Conservation (phyloP, 1,140 invertebrate genomes). For the Leptoteleia sp. region DNA sequence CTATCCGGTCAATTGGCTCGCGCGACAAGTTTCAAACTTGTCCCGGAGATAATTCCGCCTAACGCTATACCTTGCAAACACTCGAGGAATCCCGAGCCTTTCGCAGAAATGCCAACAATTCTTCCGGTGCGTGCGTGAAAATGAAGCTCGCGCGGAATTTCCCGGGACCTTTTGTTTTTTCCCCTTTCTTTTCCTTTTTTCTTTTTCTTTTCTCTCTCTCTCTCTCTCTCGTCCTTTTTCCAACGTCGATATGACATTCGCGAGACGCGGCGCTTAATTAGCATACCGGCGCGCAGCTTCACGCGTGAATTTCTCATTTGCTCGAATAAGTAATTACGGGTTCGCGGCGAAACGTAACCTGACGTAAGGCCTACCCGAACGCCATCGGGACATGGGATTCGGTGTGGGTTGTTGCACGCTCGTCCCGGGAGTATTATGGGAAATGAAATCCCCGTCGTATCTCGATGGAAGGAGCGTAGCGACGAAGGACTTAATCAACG, state of each 20-base stretch:
- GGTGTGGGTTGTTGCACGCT: conserved; percentile 45
- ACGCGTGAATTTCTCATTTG: conserved; percentile 31
- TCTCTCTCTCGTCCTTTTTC: no score
- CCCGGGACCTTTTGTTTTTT: conserved; percentile 1
- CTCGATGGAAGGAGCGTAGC: conserved; percentile 57
- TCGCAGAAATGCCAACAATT: conserved; percentile 32
- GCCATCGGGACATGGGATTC: conserved; percentile 37
- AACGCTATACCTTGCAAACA: conserved; percentile 16
- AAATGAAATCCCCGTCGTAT: conserved; percentile 69
- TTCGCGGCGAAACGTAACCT: conserved; percentile 50
- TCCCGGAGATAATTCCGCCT: neutral
- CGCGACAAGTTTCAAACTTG: conserved; percentile 28
- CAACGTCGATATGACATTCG: conserved; percentile 11
- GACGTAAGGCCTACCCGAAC: conserved; percentile 57
- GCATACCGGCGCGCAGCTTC: no score
- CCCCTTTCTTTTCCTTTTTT: no score
- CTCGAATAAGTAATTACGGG: conserved; percentile 54
- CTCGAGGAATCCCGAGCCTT: conserved; percentile 26
- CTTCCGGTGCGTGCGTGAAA: conserved; percentile 11
- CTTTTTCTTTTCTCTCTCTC: no score
- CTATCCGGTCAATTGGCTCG: conserved; percentile 40
- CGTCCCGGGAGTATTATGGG: conserved; percentile 75
- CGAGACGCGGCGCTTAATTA: neutral
- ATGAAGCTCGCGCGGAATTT: neutral
- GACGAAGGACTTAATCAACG: conserved; percentile 78